These are phyloP conservation scores for Drosophila nigromelanica DNA, from an alignment of 1,140 invertebrate species.

Conservation along the genomic window DNA sequence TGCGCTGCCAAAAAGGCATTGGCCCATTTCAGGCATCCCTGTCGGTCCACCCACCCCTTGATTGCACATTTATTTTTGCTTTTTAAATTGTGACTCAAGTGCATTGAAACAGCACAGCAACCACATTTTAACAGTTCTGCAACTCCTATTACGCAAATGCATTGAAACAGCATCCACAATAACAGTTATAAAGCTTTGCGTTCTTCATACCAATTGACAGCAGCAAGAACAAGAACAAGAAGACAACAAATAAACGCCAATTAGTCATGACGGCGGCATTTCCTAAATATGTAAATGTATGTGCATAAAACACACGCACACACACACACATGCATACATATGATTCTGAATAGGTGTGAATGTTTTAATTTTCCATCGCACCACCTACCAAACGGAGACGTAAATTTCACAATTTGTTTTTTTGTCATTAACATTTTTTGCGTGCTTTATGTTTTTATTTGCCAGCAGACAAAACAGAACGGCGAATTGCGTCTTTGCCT, in stretches of 20 bases:
- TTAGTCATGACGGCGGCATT: conserved; percentile 48
- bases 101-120: conserved; percentile 18
- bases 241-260: neutral
- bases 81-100: conserved; percentile 41
- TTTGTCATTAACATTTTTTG: conserved; percentile 42
- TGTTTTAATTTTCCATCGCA: conserved; percentile 26
- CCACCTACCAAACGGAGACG: conserved; percentile 14
- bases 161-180: no score
- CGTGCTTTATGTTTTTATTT: conserved; percentile 40
- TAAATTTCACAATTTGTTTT: conserved; percentile 20
- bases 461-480: conserved; percentile 26
- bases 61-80: conserved; percentile 24
- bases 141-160: no score
- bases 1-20: conserved; percentile 65
- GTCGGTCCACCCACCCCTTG: no score
- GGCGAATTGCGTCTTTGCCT: conserved; percentile 68
- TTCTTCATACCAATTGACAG: no score
- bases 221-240: no score
- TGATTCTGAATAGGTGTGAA: conserved; percentile 13
- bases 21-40: conserved; percentile 50
- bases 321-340: neutral
- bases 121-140: neutral
- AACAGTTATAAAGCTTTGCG: no score
- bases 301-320: conserved; percentile 28
- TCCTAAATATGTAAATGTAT: conserved; percentile 22